Evolutionary conservation across 2,113 vertebrate genomes (phyloP).

Genomic region (Tragelaphus scriptus): DNA sequence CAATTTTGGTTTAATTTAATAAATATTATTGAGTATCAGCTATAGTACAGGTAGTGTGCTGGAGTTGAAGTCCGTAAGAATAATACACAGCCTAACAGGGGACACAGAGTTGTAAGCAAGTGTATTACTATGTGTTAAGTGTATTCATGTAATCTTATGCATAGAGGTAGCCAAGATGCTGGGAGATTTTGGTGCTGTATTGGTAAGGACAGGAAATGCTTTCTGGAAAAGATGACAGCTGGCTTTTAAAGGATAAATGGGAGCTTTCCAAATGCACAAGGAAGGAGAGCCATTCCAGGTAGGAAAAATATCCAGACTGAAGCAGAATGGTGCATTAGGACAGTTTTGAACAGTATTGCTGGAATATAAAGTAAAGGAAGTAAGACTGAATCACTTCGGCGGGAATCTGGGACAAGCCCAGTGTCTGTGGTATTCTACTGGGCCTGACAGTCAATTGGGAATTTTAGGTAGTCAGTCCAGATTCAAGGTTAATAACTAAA

Average conservation of each 20-base stretch:
- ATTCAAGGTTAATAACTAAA: not conserved
- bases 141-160: not conserved
- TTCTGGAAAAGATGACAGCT: conserved; percentile 25
- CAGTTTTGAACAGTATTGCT: not conserved
- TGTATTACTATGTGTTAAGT: not conserved
- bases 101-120: not conserved
- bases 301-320: not conserved
- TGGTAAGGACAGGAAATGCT: not conserved
- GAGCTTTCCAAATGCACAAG: not conserved
- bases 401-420: not conserved
- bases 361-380: not conserved
- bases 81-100: not conserved
- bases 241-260: not conserved
- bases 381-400: not conserved
- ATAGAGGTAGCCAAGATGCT: not conserved
- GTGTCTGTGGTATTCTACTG: not conserved
- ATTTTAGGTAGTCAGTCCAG: not conserved
- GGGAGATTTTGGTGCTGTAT: not conserved
- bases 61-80: not conserved
- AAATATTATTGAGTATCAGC: not conserved
- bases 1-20: conserved; percentile 19
- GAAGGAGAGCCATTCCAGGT: not conserved
- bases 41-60: not conserved
- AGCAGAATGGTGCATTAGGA: not conserved
- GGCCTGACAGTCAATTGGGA: not conserved